Evolutionary conservation across 2,797 vertebrate genomes (phyloP).

Genomic region (Alauda arvensis): DNA sequence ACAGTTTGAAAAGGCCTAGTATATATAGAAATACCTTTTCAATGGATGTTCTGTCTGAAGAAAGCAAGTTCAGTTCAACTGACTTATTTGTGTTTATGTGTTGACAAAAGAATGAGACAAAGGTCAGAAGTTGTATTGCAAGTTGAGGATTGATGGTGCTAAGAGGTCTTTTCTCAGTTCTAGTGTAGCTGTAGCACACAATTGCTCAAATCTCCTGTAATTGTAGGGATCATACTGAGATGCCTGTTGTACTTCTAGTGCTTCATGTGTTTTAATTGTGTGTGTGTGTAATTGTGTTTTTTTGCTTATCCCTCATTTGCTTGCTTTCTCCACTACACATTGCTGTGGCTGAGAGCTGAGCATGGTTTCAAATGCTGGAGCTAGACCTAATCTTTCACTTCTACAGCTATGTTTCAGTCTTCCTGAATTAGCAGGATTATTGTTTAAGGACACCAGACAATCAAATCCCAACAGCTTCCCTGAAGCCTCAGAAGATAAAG

Average conservation of each 20-base stretch:
- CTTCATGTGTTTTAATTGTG: background rate
- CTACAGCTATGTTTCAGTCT: background rate
- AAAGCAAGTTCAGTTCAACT: background rate
- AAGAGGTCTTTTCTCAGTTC: background rate
- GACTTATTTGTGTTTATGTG: background rate
- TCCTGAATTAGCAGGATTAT: background rate
- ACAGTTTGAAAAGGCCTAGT: background rate
- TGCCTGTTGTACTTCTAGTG: background rate
- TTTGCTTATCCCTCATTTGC: background rate
- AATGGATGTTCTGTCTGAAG: background rate
- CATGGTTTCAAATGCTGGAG: background rate
- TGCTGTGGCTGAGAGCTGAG: background rate
- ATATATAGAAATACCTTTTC: background rate
- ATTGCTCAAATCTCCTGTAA: background rate
- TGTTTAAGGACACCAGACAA: background rate
- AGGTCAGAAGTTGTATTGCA: background rate
- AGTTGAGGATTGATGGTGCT: background rate
- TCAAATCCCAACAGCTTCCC: background rate
- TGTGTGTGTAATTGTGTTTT: background rate
- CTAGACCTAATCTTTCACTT: background rate
- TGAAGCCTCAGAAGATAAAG: background rate
- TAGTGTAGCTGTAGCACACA: background rate
- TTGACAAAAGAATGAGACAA: background rate
- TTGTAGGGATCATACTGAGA: background rate
- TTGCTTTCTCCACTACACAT: background rate